Evolutionary conservation across 2,888 invertebrate genomes (phyloP).

Genomic region (Bruchidius siliquastri): DNA sequence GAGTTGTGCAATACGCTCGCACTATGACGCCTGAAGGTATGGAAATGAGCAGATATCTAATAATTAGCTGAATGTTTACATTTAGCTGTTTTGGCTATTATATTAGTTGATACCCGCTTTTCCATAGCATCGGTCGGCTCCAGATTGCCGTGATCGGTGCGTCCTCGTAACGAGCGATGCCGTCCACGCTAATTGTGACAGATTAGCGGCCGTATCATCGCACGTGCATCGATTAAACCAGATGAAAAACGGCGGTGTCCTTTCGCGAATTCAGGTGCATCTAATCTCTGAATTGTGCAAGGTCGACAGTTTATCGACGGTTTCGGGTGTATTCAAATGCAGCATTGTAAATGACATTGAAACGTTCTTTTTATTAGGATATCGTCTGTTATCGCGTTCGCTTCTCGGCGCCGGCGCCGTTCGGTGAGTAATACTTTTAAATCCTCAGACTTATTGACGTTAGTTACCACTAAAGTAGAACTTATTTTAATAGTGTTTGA

Average conservation of each 20-base stretch:
- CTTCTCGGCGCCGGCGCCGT: background rate
- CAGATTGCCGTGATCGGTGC: background rate
- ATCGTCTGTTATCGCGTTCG: background rate
- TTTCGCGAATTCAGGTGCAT: background rate
- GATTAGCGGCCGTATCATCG: background rate
- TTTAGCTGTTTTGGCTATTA: background rate
- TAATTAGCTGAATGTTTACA: background rate
- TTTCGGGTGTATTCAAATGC: background rate
- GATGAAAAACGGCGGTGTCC: background rate
- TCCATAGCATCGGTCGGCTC: background rate
- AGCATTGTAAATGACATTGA: background rate
- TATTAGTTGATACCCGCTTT: background rate
- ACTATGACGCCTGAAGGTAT: background rate
- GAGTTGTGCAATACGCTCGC: background rate
- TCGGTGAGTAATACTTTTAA: too few relatives aligned
- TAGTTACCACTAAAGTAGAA: too few relatives aligned
- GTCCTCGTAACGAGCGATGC: too few relatives aligned
- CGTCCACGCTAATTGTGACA: background rate
- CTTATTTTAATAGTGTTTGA: too few relatives aligned
- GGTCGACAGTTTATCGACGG: background rate
- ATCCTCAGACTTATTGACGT: too few relatives aligned
- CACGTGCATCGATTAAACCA: background rate
- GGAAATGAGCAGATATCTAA: background rate
- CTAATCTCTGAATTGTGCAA: background rate
- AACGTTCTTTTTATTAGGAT: background rate